Conservation (phyloP, 2,113 vertebrate genomes). For the Cinclus mexicanus region DNA sequence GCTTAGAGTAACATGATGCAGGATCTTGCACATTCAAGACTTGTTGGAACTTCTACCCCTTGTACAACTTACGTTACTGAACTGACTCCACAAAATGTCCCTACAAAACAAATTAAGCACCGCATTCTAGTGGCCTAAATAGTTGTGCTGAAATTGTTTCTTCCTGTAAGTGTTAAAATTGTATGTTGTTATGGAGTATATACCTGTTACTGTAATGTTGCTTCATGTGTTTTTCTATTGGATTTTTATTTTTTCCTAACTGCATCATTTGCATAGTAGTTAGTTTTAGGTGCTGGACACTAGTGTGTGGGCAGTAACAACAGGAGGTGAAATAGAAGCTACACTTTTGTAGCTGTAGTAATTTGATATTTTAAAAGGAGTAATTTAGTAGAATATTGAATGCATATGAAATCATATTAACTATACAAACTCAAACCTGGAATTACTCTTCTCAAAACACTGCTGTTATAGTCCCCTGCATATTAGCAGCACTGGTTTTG, state of each 20-base stretch:
- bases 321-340: background rate
- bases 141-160: background rate
- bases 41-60: background rate
- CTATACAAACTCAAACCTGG: background rate
- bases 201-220: background rate
- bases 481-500: background rate
- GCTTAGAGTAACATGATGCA: background rate
- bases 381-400: background rate
- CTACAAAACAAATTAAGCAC: background rate
- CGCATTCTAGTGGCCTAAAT: background rate
- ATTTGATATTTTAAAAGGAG: background rate
- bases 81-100: background rate
- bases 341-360: background rate
- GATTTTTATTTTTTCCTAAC: background rate
- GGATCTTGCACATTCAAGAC: background rate
- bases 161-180: background rate
- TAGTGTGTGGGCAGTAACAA: background rate
- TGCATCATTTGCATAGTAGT: background rate
- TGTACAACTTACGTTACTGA: rapidly evolving
- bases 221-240: background rate
- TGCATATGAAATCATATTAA: background rate
- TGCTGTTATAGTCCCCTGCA: background rate
- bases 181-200: background rate
- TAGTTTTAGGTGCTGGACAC: background rate
- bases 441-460: background rate